Evolutionary conservation across 2,888 invertebrate species (phyloP).

Genomic region (Empis livida): DNA sequence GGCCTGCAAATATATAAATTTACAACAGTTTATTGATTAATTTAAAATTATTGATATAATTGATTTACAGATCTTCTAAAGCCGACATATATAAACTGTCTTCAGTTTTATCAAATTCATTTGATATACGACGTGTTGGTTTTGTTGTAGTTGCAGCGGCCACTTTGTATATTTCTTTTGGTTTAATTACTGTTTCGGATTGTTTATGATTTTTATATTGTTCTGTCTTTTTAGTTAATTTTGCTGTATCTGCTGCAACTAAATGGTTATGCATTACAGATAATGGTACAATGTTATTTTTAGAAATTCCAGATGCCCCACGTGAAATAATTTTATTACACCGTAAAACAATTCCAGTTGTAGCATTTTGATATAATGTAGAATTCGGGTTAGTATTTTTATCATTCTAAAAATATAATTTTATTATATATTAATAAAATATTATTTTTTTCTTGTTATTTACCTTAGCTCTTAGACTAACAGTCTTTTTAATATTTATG

Average conservation of each 20-base stretch:
- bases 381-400: too few relatives aligned
- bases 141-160: constrained; percentile 32
- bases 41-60: too few relatives aligned
- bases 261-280: constrained; percentile 2
- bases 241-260: not conserved
- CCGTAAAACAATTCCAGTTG: constrained; percentile 10
- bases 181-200: constrained; percentile 25
- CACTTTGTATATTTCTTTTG: constrained; percentile 23
- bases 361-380: not conserved
- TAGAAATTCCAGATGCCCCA: constrained; percentile 16
- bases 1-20: constrained; percentile 11
- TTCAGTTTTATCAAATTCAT: constrained; percentile 59
- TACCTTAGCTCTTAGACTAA: too few relatives aligned
- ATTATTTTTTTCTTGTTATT: too few relatives aligned
- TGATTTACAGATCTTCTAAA: constrained; percentile 56
- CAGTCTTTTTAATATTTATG: not conserved
- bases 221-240: constrained; percentile 29
- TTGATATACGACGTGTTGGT: constrained; percentile 42
- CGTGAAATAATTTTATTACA: constrained; percentile 28
- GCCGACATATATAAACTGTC: constrained; percentile 68
- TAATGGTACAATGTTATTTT: constrained; percentile 19
- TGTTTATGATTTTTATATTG: not conserved
- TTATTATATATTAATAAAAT: too few relatives aligned
- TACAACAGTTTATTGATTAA: too few relatives aligned
- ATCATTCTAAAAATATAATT: too few relatives aligned